Evolutionary conservation across 2,113 vertebrate genomes (phyloP), one percentile per base, ranked within the genome.

Genomic region (Zosterops hypoxanthus): DNA sequence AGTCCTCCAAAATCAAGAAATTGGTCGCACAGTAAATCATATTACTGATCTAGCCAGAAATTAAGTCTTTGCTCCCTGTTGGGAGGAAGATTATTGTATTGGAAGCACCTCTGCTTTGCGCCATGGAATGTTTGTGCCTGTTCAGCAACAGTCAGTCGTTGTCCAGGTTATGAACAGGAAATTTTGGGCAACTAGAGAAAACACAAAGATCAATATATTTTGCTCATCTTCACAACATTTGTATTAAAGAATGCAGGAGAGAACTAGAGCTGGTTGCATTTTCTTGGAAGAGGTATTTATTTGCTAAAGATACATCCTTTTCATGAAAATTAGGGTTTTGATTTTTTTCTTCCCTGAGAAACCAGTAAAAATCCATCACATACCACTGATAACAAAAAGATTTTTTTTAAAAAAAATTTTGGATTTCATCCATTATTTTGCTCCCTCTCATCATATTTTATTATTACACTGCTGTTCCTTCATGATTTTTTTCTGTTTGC

Each of bases 101-200:
- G 31, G 41, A 65, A 31, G 15, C 34, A 23, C 9, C 69, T 49
- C 56, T 71, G 24, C 59, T 89, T 76, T 61, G 25, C 52, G 60
- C 20, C n/a, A 14, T 12, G 14, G 15, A 55, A 31, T 25, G 14
- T 17, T 39, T 0, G 0, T 61, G 34, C 49, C 53, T 41, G 13
- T 56, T 55, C 75, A 72, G 53, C 2, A 0, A 11, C 4, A 24
- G 26, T 26, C 36, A 68, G 1, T 39, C 0, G 0, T 44, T 41
- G 25, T 10, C 33, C 57, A 20, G 21, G 68, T 78, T 34, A 63
- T 6, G 10, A 86, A n/a, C n/a, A 29, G 16, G 33, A 76, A 85
- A n/a, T 22, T 68, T 9, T 76, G 23, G 17, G 14, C 25, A 83
- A 53, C 6, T 12, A 28, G 50, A 77, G 29, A 53, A 85, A 79